phyloP scores from a whole-genome alignment of 1,140 invertebrate species.

The Megalopta genalis region DNA sequence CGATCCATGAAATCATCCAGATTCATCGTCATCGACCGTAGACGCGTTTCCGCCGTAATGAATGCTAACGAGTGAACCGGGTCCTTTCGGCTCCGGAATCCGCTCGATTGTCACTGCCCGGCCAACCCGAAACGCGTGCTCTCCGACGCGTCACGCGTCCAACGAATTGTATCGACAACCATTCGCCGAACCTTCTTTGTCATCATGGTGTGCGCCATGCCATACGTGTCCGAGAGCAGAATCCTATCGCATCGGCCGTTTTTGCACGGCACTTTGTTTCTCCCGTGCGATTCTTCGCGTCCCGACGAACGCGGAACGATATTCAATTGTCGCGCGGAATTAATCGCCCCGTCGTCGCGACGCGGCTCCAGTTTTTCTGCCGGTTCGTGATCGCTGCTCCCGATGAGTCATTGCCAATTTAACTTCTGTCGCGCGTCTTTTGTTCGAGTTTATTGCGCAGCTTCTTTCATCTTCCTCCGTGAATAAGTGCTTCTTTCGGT shows the following conservation, averaged over 20 bases:
- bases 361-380: no score
- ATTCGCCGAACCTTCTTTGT: not conserved
- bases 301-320: no score
- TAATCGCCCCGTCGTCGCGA: no score
- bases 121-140: constrained; percentile 10
- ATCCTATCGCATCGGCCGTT: not conserved
- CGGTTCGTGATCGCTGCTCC: no score
- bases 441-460: no score
- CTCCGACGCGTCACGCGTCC: not conserved
- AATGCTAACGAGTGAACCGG: constrained; percentile 2
- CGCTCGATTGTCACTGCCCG: constrained; percentile 17
- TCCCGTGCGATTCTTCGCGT: no score
- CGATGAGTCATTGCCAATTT: no score
- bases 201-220: not conserved
- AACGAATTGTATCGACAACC: not conserved
- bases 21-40: not conserved
- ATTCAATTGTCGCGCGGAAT: no score
- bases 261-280: no score
- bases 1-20: constrained; percentile 19
- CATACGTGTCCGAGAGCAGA: not conserved
- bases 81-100: not conserved
- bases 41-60: constrained; percentile 15
- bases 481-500: no score
- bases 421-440: no score
- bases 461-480: no score